Percentiles rank a stretch among this genome's conserved stretches.
Conservation (phyloP, 2,113 vertebrate species). For the Atractosteus spatula region DNA sequence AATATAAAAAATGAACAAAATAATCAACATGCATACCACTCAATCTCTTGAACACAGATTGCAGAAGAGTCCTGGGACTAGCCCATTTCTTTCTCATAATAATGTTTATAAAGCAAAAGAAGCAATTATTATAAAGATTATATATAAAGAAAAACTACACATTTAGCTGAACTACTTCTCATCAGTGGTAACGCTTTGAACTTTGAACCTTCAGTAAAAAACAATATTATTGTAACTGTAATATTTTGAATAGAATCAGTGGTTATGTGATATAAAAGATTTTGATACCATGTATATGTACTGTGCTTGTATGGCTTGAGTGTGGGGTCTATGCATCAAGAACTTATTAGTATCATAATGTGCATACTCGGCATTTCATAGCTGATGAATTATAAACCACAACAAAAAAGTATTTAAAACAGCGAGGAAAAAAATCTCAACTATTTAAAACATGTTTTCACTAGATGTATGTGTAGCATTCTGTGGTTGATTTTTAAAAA, state of each 20-base stretch:
- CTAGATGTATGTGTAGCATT: too few relatives aligned
- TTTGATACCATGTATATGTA: not conserved
- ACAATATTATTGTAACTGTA: slow-evolving; percentile 5
- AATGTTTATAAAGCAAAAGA: slow-evolving; percentile 41
- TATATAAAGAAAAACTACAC: slow-evolving; percentile 33
- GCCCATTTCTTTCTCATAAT: slow-evolving; percentile 42
- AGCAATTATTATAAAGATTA: slow-evolving; percentile 30
- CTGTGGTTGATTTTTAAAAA: too few relatives aligned
- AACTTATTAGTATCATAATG: too few relatives aligned
- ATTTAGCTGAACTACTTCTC: slow-evolving; percentile 28
- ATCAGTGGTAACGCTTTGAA: slow-evolving; percentile 29
- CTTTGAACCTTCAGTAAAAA: not conserved
- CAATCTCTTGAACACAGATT: slow-evolving; percentile 42
- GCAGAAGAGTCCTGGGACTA: slow-evolving; percentile 41
- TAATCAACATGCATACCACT: slow-evolving; percentile 53
- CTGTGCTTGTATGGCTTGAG: not conserved
- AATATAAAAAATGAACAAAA: slow-evolving; percentile 27
- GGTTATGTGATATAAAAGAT: slow-evolving; percentile 6
- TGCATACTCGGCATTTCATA: too few relatives aligned
- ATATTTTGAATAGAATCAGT: slow-evolving; percentile 5
- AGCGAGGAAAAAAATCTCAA: too few relatives aligned
- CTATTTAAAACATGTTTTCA: too few relatives aligned
- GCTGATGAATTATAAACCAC: too few relatives aligned
- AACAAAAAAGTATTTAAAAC: too few relatives aligned
- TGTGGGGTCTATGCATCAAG: not conserved